A percentile compares a stretch with the other conserved stretches of the same genome.
These are phyloP conservation scores for Temnothorax ravouxi DNA, from an alignment of 2,888 invertebrate species.

Conservation along the genomic window DNA sequence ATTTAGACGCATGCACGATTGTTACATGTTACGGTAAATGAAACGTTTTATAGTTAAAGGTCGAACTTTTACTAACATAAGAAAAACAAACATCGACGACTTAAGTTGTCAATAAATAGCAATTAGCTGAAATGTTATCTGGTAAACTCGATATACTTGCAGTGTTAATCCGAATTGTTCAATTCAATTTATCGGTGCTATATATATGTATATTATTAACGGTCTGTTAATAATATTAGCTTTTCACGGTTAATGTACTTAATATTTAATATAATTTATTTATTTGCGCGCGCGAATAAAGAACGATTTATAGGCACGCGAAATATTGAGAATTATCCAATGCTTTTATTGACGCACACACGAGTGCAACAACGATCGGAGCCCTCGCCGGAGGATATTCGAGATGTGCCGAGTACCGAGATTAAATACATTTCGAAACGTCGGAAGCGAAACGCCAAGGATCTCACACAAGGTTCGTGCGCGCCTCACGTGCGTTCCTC, in stretches of 20 bases:
- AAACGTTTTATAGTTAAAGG: no score
- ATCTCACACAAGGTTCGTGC: constrained; percentile 30
- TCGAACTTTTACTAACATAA: no score
- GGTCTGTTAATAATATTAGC: not conserved
- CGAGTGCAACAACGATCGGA: constrained; percentile 22
- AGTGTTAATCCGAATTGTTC: not conserved
- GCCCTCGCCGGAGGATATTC: not conserved
- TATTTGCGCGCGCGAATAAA: not conserved
- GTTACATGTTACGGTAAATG: no score
- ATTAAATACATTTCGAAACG: constrained; percentile 14
- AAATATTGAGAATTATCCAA: not conserved
- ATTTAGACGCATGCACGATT: no score
- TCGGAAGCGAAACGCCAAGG: constrained; percentile 38
- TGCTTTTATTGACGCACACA: constrained; percentile 5
- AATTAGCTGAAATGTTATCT: no score
- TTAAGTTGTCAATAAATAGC: no score
- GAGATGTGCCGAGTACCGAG: not conserved
- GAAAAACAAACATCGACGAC: no score
- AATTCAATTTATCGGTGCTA: not conserved
- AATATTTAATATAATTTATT: not conserved
- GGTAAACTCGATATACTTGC: no score
- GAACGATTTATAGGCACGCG: not conserved
- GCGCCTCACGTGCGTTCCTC: constrained; percentile 44
- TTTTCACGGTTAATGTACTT: not conserved
- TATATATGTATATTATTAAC: not conserved